Base-by-base conservation (phyloP, 2,797 vertebrate genomes). In the Urocyon cinereoargenteus region DNA sequence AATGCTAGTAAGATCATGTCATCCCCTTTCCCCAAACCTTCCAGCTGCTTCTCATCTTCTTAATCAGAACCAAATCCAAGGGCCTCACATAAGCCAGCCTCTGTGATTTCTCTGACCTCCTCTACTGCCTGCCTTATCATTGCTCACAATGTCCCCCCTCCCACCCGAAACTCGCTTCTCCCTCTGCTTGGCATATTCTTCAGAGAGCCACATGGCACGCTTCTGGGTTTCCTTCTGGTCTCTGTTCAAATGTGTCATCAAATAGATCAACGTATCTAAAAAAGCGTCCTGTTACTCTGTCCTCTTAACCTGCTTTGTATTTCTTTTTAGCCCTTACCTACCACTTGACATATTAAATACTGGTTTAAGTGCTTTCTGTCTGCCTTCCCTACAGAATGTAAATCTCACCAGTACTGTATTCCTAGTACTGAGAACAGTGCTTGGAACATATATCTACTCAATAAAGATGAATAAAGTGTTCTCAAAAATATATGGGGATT, bases 341-440 rank as follows among this genome's bases (percentile, higher is more conserved):
- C 12, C 26, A 94, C 6, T 62, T 81, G 78, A 86, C 26, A 40
- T 61, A 79, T 64, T 91, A 79, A 66, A 84, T 85, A 88, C 85
- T 49, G 24, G 26, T 75, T 83, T 84, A 72, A 91, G 45, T 84
- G 49, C 12, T 91, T 87, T 96, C 87, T 88, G 45, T 15, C 59
- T 86, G 16, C 86, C 51, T 97, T 91, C 87, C 70, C 70, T 73
- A 88, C n/a, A 97, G 62, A 91, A 86, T 45, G 36, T 53, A 94
- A 73, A 53, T 40, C 31, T 9, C 59, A 59, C n/a, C 18, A 75
- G 13, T 13, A 57, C n/a, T 81, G 5, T 77, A 82, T 68, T 82
- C 34, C 51, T 9, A 73, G 19, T 66, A 75, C 22, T 81, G 61
- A 90, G 28, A 86, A 89, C n/a, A 79, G 34, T 77, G 18, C 59